Evolutionary conservation across 2,797 vertebrate species (phyloP).

Genomic region (Peromyscus eremicus): DNA sequence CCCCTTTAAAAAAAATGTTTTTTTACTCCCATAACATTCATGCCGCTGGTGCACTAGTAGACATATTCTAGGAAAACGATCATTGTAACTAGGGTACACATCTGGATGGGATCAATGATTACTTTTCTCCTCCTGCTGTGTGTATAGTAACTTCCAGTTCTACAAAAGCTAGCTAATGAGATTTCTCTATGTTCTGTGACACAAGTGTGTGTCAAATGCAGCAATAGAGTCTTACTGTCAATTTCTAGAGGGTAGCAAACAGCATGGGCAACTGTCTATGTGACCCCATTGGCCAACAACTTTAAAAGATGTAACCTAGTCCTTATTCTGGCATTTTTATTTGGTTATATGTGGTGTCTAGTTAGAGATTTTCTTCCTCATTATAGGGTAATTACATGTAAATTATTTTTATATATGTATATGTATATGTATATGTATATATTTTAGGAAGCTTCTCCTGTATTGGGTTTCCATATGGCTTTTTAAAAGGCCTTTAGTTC

Average conservation of each 20-base stretch:
- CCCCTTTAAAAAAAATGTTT: neutral
- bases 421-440: neutral
- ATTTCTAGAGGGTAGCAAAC: neutral
- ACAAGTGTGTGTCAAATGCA: neutral
- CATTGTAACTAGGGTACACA: too few relatives aligned
- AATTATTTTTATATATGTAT: neutral
- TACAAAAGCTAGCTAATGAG: neutral
- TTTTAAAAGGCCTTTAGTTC: neutral
- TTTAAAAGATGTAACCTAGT: neutral
- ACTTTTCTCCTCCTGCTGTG: neutral
- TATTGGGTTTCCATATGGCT: neutral
- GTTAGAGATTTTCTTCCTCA: too few relatives aligned
- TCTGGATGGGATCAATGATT: too few relatives aligned
- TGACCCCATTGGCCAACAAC: neutral
- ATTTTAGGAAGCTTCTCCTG: neutral
- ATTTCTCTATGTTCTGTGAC: neutral
- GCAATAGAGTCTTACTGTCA: neutral
- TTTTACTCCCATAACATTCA: neutral
- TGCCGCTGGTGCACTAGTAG: too few relatives aligned
- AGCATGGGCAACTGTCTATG: too few relatives aligned
- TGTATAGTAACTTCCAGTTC: neutral
- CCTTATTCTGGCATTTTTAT: neutral
- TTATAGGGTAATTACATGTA: too few relatives aligned
- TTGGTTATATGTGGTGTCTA: too few relatives aligned
- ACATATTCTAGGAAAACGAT: neutral